Evolutionary conservation across 2,113 vertebrate species (phyloP), one percentile per base, ranked within the genome.

Genomic region (Arenaria interpres): DNA sequence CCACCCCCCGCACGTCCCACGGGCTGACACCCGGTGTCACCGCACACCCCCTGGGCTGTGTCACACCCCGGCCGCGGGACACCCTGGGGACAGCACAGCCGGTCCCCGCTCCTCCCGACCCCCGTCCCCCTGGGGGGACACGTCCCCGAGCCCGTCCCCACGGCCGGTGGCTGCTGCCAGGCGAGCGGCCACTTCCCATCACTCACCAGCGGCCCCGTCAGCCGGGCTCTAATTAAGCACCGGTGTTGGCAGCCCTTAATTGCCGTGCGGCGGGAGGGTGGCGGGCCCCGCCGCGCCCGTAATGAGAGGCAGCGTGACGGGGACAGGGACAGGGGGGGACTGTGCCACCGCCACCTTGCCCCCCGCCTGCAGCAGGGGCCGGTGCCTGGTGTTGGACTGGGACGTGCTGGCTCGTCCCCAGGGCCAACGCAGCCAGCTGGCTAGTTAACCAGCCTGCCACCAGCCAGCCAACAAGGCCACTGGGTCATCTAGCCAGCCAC

Each of bases 201-300:
- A 7, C 90, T 92, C 88, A 48, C 63, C n/a, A 50, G 53, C 74
- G 23, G 10, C 80, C 68, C 28, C 19, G 6, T 28, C 79, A 54
- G 39, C 82, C 19, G 2, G 46, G 37, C 62, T 67, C 91, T 97
- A 91, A 96, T 96, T 95, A 94, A 90, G 69, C 17, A 39, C 35
- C 45, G 10, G 60, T 32, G 62, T 51, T 71, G 66, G 86, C 88
- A 93, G 88, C 67, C 71, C 81, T 95, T 97, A 94, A 96, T 94
- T 97, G 76, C 79, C 5, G 19, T 72, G 6, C 21, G 30, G 85
- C 15, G 8, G 87, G 95, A 89, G 80, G 76, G 83, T 73, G 76
- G 35, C 20, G 2, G 64, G 71, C 35, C 94, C 92, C 1, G 33
- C 94, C 18, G 82, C 8, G 72, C 20, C 86, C 9, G 11, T 94